These are phyloP conservation scores for Xyrichtys novacula DNA, from an alignment of 2,797 vertebrate genomes.

Conservation along the genomic window DNA sequence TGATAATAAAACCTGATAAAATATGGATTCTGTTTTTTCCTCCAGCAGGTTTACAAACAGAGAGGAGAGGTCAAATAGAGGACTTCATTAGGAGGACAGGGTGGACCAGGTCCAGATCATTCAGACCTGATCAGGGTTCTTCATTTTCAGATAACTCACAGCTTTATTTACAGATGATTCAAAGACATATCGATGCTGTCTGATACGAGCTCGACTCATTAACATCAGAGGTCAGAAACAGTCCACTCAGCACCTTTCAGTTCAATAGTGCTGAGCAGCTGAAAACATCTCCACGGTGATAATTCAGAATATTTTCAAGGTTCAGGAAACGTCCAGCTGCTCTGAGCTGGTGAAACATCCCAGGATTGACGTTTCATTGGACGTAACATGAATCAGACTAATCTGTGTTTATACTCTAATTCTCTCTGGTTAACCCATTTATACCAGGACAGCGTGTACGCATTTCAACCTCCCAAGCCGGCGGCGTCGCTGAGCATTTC, in stretches of 20 bases:
- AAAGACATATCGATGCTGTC: conserved; percentile 10
- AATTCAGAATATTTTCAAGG: not conserved
- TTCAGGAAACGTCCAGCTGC: no score
- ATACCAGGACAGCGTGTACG: no score
- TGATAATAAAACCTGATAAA: conserved; percentile 34
- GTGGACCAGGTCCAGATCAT: conserved; percentile 7
- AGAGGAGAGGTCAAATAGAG: conserved; percentile 11
- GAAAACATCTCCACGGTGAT: conserved; percentile 4
- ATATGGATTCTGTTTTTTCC: conserved; percentile 11
- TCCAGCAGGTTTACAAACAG: not conserved
- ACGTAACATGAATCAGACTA: no score
- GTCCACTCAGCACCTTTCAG: conserved; percentile 33
- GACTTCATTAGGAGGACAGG: not conserved
- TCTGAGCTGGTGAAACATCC: no score
- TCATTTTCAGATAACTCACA: not conserved
- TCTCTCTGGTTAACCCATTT: no score
- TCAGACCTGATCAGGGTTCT: conserved; percentile 11
- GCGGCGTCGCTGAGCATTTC: no score
- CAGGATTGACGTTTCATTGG: no score
- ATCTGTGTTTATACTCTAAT: no score
- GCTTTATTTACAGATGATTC: conserved; percentile 21
- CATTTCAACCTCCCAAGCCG: no score
- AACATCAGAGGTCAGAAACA: conserved; percentile 2
- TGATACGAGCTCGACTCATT: conserved; percentile 18
- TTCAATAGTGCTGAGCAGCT: conserved; percentile 19